Evolutionary conservation across 2,888 invertebrate genomes (phyloP).

Genomic region (Entomobrya multifasciata): DNA sequence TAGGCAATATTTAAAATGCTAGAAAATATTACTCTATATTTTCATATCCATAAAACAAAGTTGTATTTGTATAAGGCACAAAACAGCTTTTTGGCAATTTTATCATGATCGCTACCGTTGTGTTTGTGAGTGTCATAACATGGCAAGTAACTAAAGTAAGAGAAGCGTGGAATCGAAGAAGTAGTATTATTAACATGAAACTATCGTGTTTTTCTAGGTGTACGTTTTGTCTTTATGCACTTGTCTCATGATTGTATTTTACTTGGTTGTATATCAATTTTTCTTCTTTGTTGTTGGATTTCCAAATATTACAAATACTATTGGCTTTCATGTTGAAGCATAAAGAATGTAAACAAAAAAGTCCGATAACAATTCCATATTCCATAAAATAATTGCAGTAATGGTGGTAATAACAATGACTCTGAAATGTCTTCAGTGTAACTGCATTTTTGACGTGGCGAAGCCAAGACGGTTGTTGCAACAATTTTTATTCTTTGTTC

Average conservation of each 20-base stretch:
- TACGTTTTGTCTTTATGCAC: no score
- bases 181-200: not conserved
- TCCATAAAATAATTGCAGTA: constrained; percentile 3
- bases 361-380: not conserved
- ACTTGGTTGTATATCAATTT: not conserved
- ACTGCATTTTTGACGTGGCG: no score
- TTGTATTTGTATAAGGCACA: not conserved
- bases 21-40: no score
- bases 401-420: constrained; percentile 29
- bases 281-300: not conserved
- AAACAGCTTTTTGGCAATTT: not conserved
- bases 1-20: no score
- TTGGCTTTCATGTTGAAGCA: no score
- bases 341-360: constrained; percentile 8
- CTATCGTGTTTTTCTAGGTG: not conserved
- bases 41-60: not conserved
- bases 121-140: not conserved
- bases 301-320: no score
- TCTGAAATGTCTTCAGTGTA: no score
- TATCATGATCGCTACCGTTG: not conserved
- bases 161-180: not conserved
- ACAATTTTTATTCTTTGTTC: not conserved
- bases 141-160: not conserved
- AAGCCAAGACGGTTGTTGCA: no score
- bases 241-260: no score